These are phyloP conservation scores for Andrena dorsata DNA, from an alignment of 2,888 invertebrate genomes.

Conservation along the genomic window DNA sequence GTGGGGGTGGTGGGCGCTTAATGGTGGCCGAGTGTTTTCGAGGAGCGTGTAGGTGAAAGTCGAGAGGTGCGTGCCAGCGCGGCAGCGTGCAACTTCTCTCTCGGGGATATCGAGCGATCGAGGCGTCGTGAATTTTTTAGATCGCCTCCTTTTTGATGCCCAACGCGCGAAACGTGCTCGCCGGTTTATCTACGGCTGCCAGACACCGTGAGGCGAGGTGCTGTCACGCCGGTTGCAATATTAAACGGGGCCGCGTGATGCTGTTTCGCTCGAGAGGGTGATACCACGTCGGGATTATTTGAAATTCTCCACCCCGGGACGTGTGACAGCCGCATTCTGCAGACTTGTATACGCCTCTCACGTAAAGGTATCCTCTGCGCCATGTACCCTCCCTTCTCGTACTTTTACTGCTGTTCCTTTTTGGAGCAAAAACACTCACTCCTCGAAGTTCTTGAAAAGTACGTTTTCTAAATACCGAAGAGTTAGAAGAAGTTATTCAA, in stretches of 20 bases:
- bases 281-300: constrained; percentile 26
- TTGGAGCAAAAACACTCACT: no score
- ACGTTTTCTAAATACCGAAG: no score
- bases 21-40: constrained; percentile 58
- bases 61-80: constrained; percentile 41
- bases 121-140: constrained; percentile 60
- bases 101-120: constrained; percentile 56
- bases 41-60: constrained; percentile 53
- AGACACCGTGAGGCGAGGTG: constrained; percentile 22
- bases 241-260: constrained; percentile 56
- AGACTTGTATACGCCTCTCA: not conserved
- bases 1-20: constrained; percentile 16
- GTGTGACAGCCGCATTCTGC: constrained; percentile 24
- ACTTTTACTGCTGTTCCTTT: not conserved
- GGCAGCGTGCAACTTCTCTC: constrained; percentile 4
- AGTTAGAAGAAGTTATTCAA: not conserved
- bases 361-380: not conserved
- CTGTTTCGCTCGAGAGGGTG: constrained; percentile 44
- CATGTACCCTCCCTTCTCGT: not conserved
- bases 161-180: constrained; percentile 47
- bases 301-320: constrained; percentile 28
- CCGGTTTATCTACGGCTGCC: constrained; percentile 50
- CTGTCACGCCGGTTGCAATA: constrained; percentile 51
- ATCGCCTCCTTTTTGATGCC: constrained; percentile 50
- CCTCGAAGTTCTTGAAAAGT: no score